Conservation (phyloP, 2,113 vertebrate genomes). For the Aix galericulata region DNA sequence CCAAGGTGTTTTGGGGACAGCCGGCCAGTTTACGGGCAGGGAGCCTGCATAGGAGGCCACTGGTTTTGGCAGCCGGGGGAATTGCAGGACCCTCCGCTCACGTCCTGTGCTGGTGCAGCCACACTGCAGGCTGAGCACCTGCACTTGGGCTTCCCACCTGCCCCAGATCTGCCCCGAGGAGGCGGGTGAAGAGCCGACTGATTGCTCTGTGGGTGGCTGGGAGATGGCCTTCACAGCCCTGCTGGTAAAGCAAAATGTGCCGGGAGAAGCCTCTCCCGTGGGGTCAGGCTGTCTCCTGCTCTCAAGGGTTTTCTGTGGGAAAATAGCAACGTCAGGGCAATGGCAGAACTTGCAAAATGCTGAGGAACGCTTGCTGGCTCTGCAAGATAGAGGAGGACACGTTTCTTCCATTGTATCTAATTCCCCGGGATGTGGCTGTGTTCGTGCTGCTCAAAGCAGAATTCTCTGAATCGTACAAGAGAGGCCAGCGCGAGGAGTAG, state of each 20-base stretch:
- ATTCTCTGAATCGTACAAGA: background rate
- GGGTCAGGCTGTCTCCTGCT: background rate
- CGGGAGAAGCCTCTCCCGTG: background rate
- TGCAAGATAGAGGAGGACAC: rapidly evolving
- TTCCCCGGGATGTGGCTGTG: background rate
- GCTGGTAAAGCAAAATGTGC: background rate
- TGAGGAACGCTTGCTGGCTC: background rate
- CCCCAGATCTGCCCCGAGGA: background rate
- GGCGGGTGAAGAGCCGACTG: rapidly evolving
- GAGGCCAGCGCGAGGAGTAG: background rate
- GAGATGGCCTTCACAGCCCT: background rate
- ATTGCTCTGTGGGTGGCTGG: background rate
- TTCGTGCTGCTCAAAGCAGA: background rate
- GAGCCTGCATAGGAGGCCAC: background rate
- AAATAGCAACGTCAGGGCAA: background rate
- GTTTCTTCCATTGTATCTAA: background rate
- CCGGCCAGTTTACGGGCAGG: background rate
- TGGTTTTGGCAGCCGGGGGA: background rate
- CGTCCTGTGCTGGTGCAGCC: background rate
- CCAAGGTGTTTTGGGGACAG: background rate
- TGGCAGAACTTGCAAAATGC: background rate
- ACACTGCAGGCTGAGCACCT: background rate
- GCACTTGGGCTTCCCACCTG: background rate
- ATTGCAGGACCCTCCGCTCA: background rate
- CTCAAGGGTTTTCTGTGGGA: background rate